phyloP scores from a whole-genome alignment of 2,113 vertebrate genomes.

The Nanorana parkeri region DNA sequence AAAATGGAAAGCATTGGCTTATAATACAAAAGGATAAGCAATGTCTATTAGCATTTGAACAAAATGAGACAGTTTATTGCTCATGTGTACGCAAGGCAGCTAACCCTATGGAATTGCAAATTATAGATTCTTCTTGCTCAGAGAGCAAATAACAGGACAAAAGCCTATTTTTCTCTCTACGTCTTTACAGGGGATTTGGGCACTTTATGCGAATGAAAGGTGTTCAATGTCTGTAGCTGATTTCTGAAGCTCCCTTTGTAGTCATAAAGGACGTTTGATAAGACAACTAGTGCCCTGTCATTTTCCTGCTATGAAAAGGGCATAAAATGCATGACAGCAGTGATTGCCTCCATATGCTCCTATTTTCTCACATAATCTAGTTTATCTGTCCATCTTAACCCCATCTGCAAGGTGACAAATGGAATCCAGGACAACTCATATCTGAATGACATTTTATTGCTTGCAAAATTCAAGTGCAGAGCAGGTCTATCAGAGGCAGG shows the following conservation, averaged over 20 bases:
- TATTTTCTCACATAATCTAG: constrained; percentile 44
- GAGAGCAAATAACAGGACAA: background rate
- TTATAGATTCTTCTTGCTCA: background rate
- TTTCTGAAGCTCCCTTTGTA: constrained; percentile 34
- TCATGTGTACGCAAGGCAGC: background rate
- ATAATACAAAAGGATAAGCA: background rate
- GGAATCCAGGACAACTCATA: constrained; percentile 40
- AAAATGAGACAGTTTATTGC: background rate
- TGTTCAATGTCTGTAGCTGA: constrained; percentile 29
- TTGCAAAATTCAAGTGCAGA: constrained; percentile 27
- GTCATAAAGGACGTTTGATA: constrained; percentile 43
- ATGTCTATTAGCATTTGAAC: background rate
- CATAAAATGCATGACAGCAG: constrained; percentile 46
- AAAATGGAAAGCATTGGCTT: background rate
- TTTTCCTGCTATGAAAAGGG: constrained; percentile 47
- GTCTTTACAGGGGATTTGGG: background rate
- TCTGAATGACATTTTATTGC: constrained; percentile 44
- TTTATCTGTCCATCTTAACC: constrained; percentile 50
- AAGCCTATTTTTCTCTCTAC: background rate
- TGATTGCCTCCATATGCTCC: constrained; percentile 45
- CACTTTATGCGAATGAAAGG: constrained; percentile 33
- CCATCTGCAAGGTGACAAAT: constrained; percentile 38
- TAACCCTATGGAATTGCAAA: background rate
- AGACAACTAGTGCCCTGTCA: constrained; percentile 38
- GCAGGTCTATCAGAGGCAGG: background rate